These are phyloP conservation scores for Helarctos malayanus DNA, from an alignment of 2,797 vertebrate genomes.

Conservation along the genomic window DNA sequence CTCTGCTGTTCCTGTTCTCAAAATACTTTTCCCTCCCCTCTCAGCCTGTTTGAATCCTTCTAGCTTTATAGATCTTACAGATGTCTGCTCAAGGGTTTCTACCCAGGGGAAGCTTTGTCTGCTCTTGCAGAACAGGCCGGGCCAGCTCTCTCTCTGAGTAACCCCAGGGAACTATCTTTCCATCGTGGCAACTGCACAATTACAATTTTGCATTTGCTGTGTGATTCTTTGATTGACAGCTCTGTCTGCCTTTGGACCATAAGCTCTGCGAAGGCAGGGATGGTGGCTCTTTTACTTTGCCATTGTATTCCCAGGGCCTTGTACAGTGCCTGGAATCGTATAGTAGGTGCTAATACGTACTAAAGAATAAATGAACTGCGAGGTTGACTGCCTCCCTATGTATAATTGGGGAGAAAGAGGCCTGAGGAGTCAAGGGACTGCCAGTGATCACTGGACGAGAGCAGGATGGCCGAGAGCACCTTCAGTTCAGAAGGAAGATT, in stretches of 20 bases:
- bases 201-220: not conserved
- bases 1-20: not conserved
- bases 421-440: not conserved
- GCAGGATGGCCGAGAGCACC: not conserved
- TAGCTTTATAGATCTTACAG: not conserved
- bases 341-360: not conserved
- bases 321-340: not conserved
- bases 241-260: not conserved
- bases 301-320: not conserved
- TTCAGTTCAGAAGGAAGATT: not conserved
- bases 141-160: not conserved
- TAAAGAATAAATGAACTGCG: not conserved
- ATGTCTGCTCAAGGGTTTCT: not conserved
- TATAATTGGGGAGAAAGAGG: not conserved
- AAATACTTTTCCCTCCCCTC: not conserved
- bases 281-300: not conserved
- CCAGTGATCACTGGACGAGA: rapidly evolving
- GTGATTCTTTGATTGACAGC: not conserved
- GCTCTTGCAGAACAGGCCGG: not conserved
- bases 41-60: not conserved
- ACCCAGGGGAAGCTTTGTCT: not conserved
- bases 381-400: not conserved
- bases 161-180: not conserved
- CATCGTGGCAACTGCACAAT: not conserved
- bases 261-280: not conserved